Conservation (phyloP, 2,797 vertebrate species). For the Myiotriccus ornatus region DNA sequence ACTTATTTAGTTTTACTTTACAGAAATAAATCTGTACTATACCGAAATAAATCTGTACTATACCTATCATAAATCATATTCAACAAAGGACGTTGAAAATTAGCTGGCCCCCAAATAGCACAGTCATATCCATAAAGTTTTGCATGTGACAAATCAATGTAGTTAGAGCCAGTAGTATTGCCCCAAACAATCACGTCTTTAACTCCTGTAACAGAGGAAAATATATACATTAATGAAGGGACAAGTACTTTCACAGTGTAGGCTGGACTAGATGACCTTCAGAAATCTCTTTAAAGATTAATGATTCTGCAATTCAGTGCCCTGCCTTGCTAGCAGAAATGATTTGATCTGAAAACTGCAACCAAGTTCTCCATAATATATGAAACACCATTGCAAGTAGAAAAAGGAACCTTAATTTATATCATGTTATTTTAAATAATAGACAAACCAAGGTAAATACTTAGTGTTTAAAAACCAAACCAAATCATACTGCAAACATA, state of each 20-base stretch:
- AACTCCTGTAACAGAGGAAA: slow-evolving; percentile 78
- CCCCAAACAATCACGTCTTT: slow-evolving; percentile 90
- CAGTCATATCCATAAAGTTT: slow-evolving; percentile 81
- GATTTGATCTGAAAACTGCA: not conserved
- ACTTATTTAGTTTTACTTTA: not conserved
- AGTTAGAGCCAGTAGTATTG: slow-evolving; percentile 83
- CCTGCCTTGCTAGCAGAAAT: not conserved
- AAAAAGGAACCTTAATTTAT: not conserved
- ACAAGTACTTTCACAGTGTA: not conserved
- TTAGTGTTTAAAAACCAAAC: not conserved
- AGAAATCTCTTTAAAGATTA: not conserved
- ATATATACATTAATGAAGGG: not conserved
- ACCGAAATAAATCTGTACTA: slow-evolving; percentile 68
- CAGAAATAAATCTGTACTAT: slow-evolving; percentile 7
- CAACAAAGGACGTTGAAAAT: slow-evolving; percentile 75
- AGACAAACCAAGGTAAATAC: not conserved
- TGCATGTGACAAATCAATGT: slow-evolving; percentile 86
- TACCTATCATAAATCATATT: slow-evolving; percentile 85
- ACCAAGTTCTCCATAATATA: not conserved
- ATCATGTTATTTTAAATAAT: not conserved
- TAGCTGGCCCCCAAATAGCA: slow-evolving; percentile 82
- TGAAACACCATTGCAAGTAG: not conserved
- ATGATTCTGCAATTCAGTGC: not conserved
- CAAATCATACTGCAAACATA: not conserved
- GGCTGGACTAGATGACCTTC: not conserved